A percentile compares a stretch with the other conserved stretches of the same genome.
These are phyloP conservation scores for Camponotus fellah DNA, from an alignment of 2,888 invertebrate genomes.

Conservation along the genomic window DNA sequence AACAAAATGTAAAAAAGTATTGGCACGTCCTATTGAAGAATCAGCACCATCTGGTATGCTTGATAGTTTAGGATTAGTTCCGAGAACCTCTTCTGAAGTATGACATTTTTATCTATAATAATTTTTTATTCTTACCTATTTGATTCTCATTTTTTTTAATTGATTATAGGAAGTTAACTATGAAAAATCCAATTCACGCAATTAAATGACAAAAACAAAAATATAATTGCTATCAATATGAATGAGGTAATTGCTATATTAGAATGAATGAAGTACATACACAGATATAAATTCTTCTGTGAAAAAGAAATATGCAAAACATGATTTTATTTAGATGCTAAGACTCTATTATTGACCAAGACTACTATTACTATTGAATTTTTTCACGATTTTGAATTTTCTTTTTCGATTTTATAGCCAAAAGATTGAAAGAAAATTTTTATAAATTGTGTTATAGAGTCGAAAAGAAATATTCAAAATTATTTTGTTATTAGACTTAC, in stretches of 20 bases:
- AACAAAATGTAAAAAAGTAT: constrained; percentile 91
- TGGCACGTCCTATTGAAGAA: constrained; percentile 90
- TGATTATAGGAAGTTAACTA: constrained; percentile 31
- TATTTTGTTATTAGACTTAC: not conserved
- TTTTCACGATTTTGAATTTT: not conserved
- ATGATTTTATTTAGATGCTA: not conserved
- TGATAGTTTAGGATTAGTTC: constrained; percentile 84
- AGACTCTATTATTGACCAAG: not conserved
- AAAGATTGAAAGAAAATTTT: constrained; percentile 9
- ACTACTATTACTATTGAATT: not conserved
- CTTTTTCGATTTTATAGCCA: not conserved
- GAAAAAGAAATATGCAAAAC: not conserved
- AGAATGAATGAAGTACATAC: not conserved
- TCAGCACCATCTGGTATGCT: constrained; percentile 86
- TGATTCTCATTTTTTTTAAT: constrained; percentile 16
- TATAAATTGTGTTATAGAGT: not conserved
- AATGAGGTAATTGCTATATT: not conserved
- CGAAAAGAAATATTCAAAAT: not conserved
- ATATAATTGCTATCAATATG: not conserved
- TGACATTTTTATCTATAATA: constrained; percentile 14
- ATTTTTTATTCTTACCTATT: not conserved
- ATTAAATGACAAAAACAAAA: constrained; percentile 20
- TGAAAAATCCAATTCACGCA: constrained; percentile 22
- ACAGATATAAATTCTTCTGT: not conserved
- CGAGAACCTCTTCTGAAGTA: constrained; percentile 78